Conservation (phyloP, 2,797 vertebrate species). For the Cichlasoma orientale region DNA sequence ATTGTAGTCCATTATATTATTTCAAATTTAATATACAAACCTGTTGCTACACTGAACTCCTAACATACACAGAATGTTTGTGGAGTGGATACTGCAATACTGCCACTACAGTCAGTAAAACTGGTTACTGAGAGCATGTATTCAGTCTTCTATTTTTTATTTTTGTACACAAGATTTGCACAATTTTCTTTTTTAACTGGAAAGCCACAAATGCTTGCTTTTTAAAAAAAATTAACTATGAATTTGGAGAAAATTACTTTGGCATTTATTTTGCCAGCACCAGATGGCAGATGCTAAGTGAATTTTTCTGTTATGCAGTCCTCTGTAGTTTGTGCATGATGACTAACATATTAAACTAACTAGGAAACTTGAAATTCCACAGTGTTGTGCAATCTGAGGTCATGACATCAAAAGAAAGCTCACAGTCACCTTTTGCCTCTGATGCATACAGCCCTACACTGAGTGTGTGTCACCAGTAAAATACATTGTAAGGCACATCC, state of each 20-base stretch:
- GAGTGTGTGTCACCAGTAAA: not conserved
- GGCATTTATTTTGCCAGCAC: not conserved
- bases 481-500: not conserved
- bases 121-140: not conserved
- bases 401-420: rapidly evolving
- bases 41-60: not conserved
- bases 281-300: not conserved
- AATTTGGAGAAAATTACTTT: not conserved
- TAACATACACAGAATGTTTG: not conserved
- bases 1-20: not conserved
- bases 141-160: rapidly evolving
- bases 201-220: not conserved
- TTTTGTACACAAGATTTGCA: not conserved
- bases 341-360: not conserved
- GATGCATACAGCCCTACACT: not conserved
- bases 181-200: not conserved
- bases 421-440: not conserved
- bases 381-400: not conserved
- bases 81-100: not conserved
- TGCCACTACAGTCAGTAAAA: not conserved
- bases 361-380: not conserved
- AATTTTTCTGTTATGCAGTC: not conserved
- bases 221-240: not conserved
- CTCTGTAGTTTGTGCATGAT: not conserved
- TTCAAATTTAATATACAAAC: not conserved